Percentiles rank a stretch among this genome's conserved stretches.
Conservation (phyloP, 2,888 invertebrate species). For the Nomada fucata region DNA sequence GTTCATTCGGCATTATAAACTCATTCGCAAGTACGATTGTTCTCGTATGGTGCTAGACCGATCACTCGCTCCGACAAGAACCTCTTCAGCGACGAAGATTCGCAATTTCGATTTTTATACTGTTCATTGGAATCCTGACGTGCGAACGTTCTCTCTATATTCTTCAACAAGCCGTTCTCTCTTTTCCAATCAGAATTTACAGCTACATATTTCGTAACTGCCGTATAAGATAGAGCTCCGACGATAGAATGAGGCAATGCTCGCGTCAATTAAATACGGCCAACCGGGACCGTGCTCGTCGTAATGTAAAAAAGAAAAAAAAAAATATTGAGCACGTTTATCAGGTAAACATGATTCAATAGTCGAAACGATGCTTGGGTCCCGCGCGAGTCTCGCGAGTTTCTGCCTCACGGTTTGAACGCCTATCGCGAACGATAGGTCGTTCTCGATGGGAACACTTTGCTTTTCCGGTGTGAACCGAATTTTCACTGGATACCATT, state of each 20-base stretch:
- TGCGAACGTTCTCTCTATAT: neutral
- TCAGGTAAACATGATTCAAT: constrained; percentile 76
- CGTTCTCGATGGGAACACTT: constrained; percentile 56
- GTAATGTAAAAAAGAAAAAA: constrained; percentile 45
- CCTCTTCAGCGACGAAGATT: neutral
- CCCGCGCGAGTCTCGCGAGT: constrained; percentile 36
- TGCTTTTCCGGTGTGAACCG: constrained; percentile 7
- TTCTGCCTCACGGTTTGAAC: constrained; percentile 40
- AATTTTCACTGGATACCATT: constrained; percentile 67
- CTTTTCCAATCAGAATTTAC: neutral
- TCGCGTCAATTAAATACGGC: constrained; percentile 33
- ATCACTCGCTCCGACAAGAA: constrained; percentile 29
- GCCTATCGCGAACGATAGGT: constrained; percentile 49
- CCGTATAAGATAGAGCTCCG: constrained; percentile 45
- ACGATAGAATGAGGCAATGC: constrained; percentile 31
- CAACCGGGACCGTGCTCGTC: constrained; percentile 50
- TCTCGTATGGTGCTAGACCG: constrained; percentile 48
- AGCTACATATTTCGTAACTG: constrained; percentile 48
- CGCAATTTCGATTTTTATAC: neutral
- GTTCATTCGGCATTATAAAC: neutral
- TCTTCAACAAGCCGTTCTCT: neutral
- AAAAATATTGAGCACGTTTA: constrained; percentile 74
- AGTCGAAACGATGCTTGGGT: constrained; percentile 58
- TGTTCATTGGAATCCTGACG: neutral
- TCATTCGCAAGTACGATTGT: neutral